Evolutionary conservation across 2,797 vertebrate species (phyloP), one percentile per base, ranked within the genome.

Genomic region (Spinibarbus caldwelli): DNA sequence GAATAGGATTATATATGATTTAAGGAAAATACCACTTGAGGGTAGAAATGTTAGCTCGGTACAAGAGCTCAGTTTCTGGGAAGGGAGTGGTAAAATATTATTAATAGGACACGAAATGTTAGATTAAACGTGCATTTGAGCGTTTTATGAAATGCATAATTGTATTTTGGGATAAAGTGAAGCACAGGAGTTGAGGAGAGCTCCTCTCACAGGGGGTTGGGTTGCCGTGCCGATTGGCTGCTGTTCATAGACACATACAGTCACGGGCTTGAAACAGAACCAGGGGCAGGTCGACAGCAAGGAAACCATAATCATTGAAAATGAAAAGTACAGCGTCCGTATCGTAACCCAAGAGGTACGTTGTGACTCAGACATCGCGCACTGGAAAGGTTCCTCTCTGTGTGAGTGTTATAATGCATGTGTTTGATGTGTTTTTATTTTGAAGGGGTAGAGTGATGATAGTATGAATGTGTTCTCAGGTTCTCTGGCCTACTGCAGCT

Each of bases 401-500:
- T 86, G 83, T 87, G 87, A 91, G 89, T 90, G 89, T 72, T 72
- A 29, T 90, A 87, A 76, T 88, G 87, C 89, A 85, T 91, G 90
- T 83, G 8, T 87, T 80, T 84, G 54, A 19, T 86, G 45, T 76
- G 23, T 45, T 71, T 86, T 84, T 38, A 84, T 91, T 86, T 47
- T 88, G 89, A 89, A 90, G 90, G 93, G 89, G 68, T 91, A 90
- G 78, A 89, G 89, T 89, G 90, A 92, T 91, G 91, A 88, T 86
- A 88, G 86, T 87, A 84, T 57, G 86, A 87, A 87, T 90, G 90
- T 91, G 92, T 91, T 93, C 91, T 93, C 92, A 93, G 95, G 94
- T 95, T 95, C 93, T 93, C 76, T 89, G 95, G 95, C 95, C 95
- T 96, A 96, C 92, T 95, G 86, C 88, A 90, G 92, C 93, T 90